Base-by-base conservation (phyloP, 2,797 vertebrate genomes). In the Neoniphon sammara region DNA sequence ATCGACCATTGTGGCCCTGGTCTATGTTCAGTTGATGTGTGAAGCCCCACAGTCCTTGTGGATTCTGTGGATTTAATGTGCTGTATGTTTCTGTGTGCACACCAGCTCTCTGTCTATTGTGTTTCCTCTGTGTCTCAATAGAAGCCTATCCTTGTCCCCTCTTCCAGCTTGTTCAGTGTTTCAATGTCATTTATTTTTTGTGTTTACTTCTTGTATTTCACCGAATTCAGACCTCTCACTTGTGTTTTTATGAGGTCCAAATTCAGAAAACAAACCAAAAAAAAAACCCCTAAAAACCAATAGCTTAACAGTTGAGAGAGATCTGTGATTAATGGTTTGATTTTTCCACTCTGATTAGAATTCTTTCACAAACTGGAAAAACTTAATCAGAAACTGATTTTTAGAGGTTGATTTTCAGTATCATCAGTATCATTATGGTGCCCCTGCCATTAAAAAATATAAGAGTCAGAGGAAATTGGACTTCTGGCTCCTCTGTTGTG, bases 11-110 rank as follows among this genome's bases (percentile, higher is more conserved):
- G 70, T 80, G 69, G 56, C 77, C 49, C 15, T 80, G 56, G 47
- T 69, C 75, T 79, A 14, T 80, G 76, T 86, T 86, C 31, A 63
- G 27, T 67, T 60, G 56, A 50, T 30, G 73, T 77, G 69, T 75
- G 65, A 81, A 56, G 60, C 70, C 27, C 25, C 50, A 34, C 47
- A 55, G 8, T 69, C 42, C 10, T 21, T 10, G 21, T 86, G 75
- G 65, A 18, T 20, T 80, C 27, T 77, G 59, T 83, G n/a, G 11
- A 64, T n/a, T 8, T 59, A 18, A n/a, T 75, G 34, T 54, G 18
- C 15, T 75, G 34, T 54, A 15, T 12, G 9, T 21, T 49, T 78
- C 34, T 76, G 61, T 79, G 67, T 73, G 75, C 63, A 27, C 76
- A 49, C 55, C 39, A 27, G 44, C 64, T 70, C 0, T 73, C 70